Conservation (phyloP, 2,113 vertebrate genomes). For the Cygnus atratus region DNA sequence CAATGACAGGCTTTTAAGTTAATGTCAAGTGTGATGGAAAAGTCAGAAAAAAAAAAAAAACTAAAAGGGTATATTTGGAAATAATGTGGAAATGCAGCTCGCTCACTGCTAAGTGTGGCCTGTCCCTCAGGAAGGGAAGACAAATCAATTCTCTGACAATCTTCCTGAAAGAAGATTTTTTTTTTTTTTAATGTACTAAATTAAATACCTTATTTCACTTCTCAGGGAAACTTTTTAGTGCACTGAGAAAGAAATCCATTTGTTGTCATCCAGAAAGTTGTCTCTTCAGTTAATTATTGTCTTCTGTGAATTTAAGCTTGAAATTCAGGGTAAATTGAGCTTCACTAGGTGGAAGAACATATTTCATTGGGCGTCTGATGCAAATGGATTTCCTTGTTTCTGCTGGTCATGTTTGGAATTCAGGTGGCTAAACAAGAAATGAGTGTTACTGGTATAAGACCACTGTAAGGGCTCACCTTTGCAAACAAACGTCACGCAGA, state of each 20-base stretch:
- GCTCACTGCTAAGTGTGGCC: accelerated
- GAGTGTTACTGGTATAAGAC: background rate
- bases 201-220: background rate
- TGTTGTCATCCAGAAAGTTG: background rate
- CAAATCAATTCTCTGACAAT: background rate
- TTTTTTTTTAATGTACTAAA: background rate
- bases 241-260: background rate
- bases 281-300: background rate
- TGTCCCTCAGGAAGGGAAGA: background rate
- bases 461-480: background rate
- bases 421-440: accelerated
- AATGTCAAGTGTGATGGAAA: background rate
- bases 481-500: background rate
- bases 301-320: background rate
- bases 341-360: accelerated
- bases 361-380: background rate
- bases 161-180: background rate
- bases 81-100: background rate
- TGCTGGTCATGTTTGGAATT: background rate
- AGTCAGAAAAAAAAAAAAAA: too few relatives aligned
- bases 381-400: background rate
- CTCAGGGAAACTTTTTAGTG: background rate
- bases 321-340: background rate
- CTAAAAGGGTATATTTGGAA: background rate
- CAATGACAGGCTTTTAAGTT: background rate